These are phyloP conservation scores for Acronicta leporina DNA, from an alignment of 2,888 invertebrate species.

Conservation along the genomic window DNA sequence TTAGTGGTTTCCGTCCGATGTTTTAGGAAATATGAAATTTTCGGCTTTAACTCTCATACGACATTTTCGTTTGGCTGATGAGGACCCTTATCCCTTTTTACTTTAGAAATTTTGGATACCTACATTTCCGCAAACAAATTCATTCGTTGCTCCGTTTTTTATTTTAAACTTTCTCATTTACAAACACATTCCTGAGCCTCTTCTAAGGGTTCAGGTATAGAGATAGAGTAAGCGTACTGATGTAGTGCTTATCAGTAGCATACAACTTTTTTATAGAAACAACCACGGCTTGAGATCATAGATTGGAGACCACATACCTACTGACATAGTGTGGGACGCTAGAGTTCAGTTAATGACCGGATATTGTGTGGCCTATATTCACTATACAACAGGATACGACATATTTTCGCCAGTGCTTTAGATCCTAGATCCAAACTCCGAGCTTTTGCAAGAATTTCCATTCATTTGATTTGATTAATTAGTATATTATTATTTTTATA, in stretches of 20 bases:
- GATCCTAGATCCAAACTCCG: too few relatives aligned
- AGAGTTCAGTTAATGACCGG: too few relatives aligned
- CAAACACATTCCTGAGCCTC: not conserved
- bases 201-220: not conserved
- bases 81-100: constrained; percentile 42
- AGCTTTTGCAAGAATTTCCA: too few relatives aligned
- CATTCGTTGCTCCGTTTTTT: not conserved
- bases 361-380: too few relatives aligned
- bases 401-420: too few relatives aligned
- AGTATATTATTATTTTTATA: too few relatives aligned
- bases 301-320: too few relatives aligned
- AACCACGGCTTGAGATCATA: not conserved
- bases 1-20: constrained; percentile 74
- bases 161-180: not conserved
- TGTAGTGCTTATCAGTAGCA: not conserved
- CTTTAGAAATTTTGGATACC: constrained; percentile 25
- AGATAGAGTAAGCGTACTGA: not conserved
- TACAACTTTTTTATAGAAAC: not conserved
- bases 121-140: constrained; percentile 24
- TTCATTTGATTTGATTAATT: too few relatives aligned
- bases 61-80: constrained; percentile 39
- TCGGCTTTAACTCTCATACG: constrained; percentile 61
- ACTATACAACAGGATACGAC: too few relatives aligned
- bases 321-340: too few relatives aligned
- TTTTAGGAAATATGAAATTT: constrained; percentile 81